phyloP scores from a whole-genome alignment of 23 tunicate genomes.

The Halocynthia roretzi region DNA sequence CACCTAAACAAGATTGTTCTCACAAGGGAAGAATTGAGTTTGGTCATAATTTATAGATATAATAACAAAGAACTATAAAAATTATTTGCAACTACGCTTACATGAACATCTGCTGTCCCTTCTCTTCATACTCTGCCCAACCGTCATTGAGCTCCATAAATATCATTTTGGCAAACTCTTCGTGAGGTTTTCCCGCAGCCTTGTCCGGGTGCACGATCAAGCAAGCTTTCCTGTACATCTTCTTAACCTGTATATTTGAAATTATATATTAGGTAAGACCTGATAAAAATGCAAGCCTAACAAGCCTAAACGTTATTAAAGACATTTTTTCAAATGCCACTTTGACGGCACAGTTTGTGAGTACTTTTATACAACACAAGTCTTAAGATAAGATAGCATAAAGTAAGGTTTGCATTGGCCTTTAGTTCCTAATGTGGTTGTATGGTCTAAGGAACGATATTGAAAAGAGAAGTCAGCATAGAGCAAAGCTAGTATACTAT shows the following conservation, averaged over 20 bases:
- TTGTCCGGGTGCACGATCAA: slow-evolving; percentile 94
- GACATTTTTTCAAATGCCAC: no score
- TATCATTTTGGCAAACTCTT: slow-evolving; percentile 87
- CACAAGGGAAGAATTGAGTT: no score
- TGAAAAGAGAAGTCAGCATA: not conserved
- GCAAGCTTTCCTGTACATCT: slow-evolving; percentile 94
- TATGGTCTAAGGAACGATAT: no score
- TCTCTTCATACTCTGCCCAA: slow-evolving; percentile 95
- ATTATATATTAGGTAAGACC: not conserved
- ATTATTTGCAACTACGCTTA: not conserved
- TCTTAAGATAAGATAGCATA: no score
- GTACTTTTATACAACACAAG: no score
- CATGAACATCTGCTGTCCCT: slow-evolving; percentile 67
- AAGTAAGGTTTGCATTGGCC: no score
- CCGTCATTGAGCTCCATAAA: slow-evolving; percentile 95
- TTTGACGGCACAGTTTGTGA: no score
- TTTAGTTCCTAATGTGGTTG: no score
- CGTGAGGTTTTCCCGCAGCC: slow-evolving; percentile 87
- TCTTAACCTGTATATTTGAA: slow-evolving; percentile 58
- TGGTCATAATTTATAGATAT: no score
- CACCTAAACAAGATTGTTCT: no score
- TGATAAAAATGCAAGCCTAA: not conserved
- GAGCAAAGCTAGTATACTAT: not conserved
- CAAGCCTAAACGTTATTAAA: no score
- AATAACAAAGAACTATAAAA: no score